Percentiles rank a stretch among this genome's conserved stretches.
Conservation (phyloP, 2,888 invertebrate genomes). For the Nephrotoma guestfalica region DNA sequence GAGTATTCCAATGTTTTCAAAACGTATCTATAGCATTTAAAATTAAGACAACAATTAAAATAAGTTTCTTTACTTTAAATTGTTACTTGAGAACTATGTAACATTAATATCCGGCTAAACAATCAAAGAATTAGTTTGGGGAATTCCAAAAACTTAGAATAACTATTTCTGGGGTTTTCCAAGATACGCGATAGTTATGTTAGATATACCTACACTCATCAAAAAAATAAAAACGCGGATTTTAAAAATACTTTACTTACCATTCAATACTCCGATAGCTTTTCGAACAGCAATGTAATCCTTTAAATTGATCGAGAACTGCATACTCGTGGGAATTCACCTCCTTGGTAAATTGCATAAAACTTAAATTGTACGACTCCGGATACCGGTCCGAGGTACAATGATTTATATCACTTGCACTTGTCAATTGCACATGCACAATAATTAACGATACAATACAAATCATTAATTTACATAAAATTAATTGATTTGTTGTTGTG, state of each 20-base stretch:
- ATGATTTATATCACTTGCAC: conserved; percentile 10
- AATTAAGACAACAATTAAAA: too few relatives aligned
- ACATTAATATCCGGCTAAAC: too few relatives aligned
- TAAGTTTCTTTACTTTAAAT: too few relatives aligned
- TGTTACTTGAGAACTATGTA: too few relatives aligned
- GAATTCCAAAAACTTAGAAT: too few relatives aligned
- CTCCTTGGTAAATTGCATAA: conserved; percentile 61
- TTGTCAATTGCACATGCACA: background rate
- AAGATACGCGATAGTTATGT: too few relatives aligned
- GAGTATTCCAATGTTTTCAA: too few relatives aligned
- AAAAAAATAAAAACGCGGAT: too few relatives aligned
- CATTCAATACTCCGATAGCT: conserved; percentile 67
- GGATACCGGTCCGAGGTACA: conserved; percentile 12
- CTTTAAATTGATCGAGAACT: conserved; percentile 53
- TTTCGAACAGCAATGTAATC: conserved; percentile 61
- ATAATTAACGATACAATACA: background rate
- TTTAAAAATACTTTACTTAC: conserved; percentile 35
- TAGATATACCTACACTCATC: too few relatives aligned
- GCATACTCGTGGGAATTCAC: conserved; percentile 52
- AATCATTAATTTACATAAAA: background rate
- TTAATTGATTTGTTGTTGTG: background rate
- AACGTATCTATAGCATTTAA: too few relatives aligned
- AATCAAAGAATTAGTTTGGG: too few relatives aligned
- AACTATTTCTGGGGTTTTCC: too few relatives aligned
- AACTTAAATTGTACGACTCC: conserved; percentile 34